Conservation (phyloP, 2,888 invertebrate genomes). For the Aphidoletes aphidimyza region DNA sequence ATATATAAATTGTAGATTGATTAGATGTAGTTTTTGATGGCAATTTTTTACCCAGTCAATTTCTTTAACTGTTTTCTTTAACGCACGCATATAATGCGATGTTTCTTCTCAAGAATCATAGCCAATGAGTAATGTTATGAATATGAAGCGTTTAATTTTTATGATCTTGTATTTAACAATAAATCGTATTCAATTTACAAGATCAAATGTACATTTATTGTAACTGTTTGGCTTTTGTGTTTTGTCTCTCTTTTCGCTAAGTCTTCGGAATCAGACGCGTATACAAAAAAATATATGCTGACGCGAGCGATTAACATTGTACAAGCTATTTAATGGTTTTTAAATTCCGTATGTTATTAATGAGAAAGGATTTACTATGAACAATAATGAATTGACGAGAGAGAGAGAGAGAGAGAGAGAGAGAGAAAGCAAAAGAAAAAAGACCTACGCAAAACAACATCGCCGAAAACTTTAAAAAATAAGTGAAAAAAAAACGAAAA, state of each 20-base stretch:
- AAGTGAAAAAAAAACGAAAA: neutral
- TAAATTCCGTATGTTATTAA: neutral
- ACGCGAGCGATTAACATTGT: neutral
- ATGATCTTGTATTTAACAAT: neutral
- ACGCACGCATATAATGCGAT: neutral
- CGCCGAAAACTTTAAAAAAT: neutral
- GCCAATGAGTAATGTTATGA: neutral
- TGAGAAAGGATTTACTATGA: neutral
- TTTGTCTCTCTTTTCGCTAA: neutral
- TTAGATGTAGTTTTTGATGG: neutral
- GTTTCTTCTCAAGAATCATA: neutral
- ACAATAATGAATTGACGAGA: neutral
- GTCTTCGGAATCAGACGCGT: neutral
- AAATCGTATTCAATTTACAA: neutral
- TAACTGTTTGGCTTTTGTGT: neutral
- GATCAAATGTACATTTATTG: neutral
- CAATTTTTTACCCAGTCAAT: too few species aligned
- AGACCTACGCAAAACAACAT: neutral
- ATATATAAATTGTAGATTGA: neutral
- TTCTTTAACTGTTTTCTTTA: neutral
- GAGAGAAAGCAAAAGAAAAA: too few species aligned
- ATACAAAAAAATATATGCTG: too few species aligned
- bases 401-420: too few species aligned
- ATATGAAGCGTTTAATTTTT: slow-evolving; percentile 11
- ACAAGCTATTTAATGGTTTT: neutral